phyloP scores from a whole-genome alignment of 1,140 invertebrate genomes.

The Hormaphis cornu region DNA sequence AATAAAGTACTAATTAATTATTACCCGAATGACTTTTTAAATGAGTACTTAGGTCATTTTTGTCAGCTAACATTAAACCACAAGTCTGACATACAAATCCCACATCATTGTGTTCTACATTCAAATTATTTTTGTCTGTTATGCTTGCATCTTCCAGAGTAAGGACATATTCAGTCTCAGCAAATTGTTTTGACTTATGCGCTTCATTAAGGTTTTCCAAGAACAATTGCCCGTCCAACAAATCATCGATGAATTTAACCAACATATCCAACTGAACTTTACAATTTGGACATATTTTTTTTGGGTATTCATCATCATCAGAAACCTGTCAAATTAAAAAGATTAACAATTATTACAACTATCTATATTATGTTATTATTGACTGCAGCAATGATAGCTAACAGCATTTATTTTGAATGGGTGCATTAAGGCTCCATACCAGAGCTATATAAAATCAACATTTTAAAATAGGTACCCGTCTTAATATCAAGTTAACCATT shows the following conservation, averaged over 20 bases:
- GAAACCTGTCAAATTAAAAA: neutral
- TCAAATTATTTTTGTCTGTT: neutral
- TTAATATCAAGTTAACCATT: too few relatives aligned
- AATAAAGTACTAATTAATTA: neutral
- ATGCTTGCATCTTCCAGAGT: neutral
- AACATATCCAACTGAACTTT: conserved; percentile 18
- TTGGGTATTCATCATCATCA: conserved; percentile 12
- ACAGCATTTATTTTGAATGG: too few relatives aligned
- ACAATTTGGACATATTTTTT: conserved; percentile 12
- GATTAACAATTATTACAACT: neutral
- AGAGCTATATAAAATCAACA: too few relatives aligned
- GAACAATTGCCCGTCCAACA: conserved; percentile 7
- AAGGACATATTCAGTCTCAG: neutral
- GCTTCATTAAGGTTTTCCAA: neutral
- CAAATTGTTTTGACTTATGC: conserved; percentile 1
- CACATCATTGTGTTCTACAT: neutral
- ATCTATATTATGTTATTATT: neutral
- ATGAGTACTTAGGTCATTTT: conserved; percentile 1
- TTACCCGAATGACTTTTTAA: conserved; percentile 11
- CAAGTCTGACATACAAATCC: neutral
- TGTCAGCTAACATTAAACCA: neutral
- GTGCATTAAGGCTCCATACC: too few relatives aligned
- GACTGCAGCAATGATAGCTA: too few relatives aligned
- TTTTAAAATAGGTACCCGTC: too few relatives aligned
- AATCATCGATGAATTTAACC: conserved; percentile 1